phyloP scores from a whole-genome alignment of 2,888 invertebrate genomes.

The Caenorhabditis sp. region DNA sequence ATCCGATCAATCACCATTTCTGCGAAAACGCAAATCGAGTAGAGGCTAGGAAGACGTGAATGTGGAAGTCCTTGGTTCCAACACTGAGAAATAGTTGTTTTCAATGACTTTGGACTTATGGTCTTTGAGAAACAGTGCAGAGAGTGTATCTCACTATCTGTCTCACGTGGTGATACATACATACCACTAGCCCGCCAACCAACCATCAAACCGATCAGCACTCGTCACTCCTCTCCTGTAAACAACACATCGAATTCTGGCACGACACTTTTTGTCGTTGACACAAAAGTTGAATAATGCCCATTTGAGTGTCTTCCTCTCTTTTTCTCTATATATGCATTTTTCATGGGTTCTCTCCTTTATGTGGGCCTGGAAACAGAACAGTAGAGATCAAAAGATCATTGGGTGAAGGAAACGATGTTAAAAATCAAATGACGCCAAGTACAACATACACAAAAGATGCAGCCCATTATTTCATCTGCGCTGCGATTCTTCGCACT shows the following conservation, averaged over 20 bases:
- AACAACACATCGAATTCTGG: slow-evolving; percentile 14
- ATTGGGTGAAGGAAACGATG: not conserved
- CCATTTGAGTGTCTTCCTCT: not conserved
- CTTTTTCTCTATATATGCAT: slow-evolving; percentile 4
- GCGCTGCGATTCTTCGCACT: not conserved
- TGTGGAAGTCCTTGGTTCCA: too few species aligned
- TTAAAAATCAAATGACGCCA: slow-evolving; percentile 28
- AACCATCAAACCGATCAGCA: slow-evolving; percentile 30
- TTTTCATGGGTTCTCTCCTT: slow-evolving; percentile 18
- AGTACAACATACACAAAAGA: slow-evolving; percentile 27
- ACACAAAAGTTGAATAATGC: slow-evolving; percentile 1
- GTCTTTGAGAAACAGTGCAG: slow-evolving; percentile 40
- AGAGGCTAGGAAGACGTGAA: not conserved
- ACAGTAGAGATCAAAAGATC: slow-evolving; percentile 22
- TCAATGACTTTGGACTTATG: slow-evolving; percentile 52
- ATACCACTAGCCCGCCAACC: not conserved
- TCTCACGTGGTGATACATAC: slow-evolving; percentile 25
- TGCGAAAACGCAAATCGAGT: slow-evolving; percentile 11
- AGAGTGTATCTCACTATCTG: slow-evolving; percentile 41
- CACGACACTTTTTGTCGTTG: slow-evolving; percentile 13
- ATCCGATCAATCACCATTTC: slow-evolving; percentile 51
- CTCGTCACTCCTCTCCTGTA: slow-evolving; percentile 2
- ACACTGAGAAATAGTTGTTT: too few species aligned
- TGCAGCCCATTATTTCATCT: slow-evolving; percentile 21
- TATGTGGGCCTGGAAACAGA: not conserved